Evolutionary conservation across 1,140 invertebrate species (phyloP), one percentile per base, ranked within the genome.

Genomic region (Ylistrum balloti): DNA sequence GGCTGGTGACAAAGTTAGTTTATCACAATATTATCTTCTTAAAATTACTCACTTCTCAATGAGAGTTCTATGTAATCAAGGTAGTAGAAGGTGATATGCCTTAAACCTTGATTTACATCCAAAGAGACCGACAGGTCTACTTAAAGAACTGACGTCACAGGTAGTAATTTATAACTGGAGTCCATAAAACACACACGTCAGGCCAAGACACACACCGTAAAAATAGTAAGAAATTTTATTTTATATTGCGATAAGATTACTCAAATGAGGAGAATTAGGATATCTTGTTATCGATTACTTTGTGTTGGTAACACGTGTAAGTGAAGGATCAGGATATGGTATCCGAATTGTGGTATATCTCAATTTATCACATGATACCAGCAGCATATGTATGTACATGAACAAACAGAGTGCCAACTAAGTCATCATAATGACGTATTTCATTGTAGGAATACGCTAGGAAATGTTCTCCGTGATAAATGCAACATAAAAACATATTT

Each of bases 11-110:
- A 28, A 74, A 28, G 3, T 28, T 74, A 28, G 56, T 74, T 74
- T 74, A 74, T 74, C 56, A 74, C n/a, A 74, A 74, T 74, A 74
- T 74, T 74, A 74, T 74, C 56, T 28, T 74, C 28, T n/a, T 9
- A n/a, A 74, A 74, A 5, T 28, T 22, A 74, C n/a, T 28, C 1
- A 74, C 56, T n/a, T n/a, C 11, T 74, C n/a, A 74, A 74, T n/a
- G 7, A n/a, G 22, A n/a, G 22, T 74, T 74, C 56, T 28, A 74
- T 74, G 13, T 28, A 74, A 74, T 74, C 56, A 28, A 74, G 28
- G n/a, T 74, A 74, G 56, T 74, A n/a, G 56, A 9, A 28, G 41
- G 22, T n/a, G 56, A 74, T 74, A 74, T 7, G 28, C 56, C 5
- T 74, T 74, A 28, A 74, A n/a, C 56, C n/a, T 74, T 74, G 22